These are phyloP conservation scores for Girardia tigrina DNA, from an alignment of 2,888 invertebrate species.

Conservation along the genomic window DNA sequence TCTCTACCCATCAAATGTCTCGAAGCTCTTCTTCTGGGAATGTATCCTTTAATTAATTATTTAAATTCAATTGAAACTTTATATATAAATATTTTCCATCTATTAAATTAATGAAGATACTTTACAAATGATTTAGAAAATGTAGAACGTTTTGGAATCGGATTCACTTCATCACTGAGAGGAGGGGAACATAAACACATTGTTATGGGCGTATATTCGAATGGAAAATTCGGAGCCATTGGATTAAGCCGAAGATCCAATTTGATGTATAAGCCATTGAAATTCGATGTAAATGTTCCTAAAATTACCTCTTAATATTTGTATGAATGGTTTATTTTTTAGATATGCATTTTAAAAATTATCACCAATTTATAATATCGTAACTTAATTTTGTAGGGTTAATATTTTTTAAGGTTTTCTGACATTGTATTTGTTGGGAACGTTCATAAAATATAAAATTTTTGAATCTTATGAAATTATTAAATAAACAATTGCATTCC, in stretches of 20 bases:
- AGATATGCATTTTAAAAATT: no score
- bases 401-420: no score
- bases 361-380: no score
- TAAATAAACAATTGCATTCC: no score
- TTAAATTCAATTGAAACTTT: no score
- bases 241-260: conserved; percentile 50
- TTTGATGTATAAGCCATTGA: conserved; percentile 49
- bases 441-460: no score
- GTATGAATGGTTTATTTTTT: no score
- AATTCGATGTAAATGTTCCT: conserved; percentile 47
- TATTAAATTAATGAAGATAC: conserved; percentile 41
- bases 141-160: conserved; percentile 49
- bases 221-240: conserved; percentile 47
- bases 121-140: conserved; percentile 47
- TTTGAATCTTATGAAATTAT: no score
- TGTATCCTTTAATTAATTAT: conserved; percentile 44
- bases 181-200: conserved; percentile 48
- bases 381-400: no score
- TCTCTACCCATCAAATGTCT: conserved; percentile 51
- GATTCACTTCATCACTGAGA: conserved; percentile 48
- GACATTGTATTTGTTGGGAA: no score
- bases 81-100: not conserved
- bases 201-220: conserved; percentile 47
- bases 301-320: no score
- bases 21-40: conserved; percentile 49